phyloP scores from a whole-genome alignment of 2,888 invertebrate species.

The Ophion costatus region DNA sequence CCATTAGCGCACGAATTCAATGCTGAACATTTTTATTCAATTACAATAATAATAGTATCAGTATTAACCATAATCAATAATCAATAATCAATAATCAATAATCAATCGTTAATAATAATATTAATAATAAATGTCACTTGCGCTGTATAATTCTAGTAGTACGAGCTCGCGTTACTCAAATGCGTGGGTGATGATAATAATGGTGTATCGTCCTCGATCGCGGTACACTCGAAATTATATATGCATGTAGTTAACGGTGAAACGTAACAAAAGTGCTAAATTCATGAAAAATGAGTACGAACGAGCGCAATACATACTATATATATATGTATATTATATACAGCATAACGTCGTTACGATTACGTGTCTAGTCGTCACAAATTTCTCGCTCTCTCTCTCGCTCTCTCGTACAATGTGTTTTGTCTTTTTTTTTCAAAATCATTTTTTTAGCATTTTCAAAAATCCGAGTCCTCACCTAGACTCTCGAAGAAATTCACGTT shows the following conservation, averaged over 20 bases:
- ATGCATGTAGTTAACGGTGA: constrained; percentile 30
- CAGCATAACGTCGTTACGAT: constrained; percentile 63
- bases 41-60: constrained; percentile 59
- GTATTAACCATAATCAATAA: constrained; percentile 12
- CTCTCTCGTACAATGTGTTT: background rate
- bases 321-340: constrained; percentile 66
- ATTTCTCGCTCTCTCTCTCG: background rate
- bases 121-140: constrained; percentile 44
- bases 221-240: constrained; percentile 52
- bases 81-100: constrained; percentile 49
- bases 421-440: constrained; percentile 12
- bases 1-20: background rate
- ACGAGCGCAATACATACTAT: constrained; percentile 68
- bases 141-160: constrained; percentile 58
- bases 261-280: constrained; percentile 43
- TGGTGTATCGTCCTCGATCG: constrained; percentile 28
- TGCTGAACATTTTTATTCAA: constrained; percentile 65
- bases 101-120: constrained; percentile 54
- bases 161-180: constrained; percentile 55
- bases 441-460: constrained; percentile 6
- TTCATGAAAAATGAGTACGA: constrained; percentile 70
- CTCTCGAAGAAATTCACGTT: constrained; percentile 21
- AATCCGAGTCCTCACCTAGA: background rate
- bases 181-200: constrained; percentile 36
- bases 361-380: constrained; percentile 44